Evolutionary conservation across 1,140 invertebrate genomes (phyloP).

Genomic region (Steinernema khuongi): DNA sequence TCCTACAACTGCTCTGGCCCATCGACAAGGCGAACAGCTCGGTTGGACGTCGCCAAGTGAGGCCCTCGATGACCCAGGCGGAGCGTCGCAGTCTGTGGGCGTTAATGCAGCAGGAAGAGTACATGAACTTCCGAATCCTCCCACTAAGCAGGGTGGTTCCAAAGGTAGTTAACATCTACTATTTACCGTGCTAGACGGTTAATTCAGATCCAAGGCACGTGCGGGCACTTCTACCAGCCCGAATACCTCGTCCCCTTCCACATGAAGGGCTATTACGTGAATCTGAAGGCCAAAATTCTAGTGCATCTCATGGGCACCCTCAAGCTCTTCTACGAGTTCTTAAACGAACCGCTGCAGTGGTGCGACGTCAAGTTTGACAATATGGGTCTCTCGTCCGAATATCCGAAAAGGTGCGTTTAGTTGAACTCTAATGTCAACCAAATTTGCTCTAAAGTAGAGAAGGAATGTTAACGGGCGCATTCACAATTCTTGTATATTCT

Average conservation of each 20-base stretch:
- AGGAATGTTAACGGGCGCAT: not conserved
- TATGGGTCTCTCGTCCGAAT: constrained; percentile 54
- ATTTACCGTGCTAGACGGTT: not conserved
- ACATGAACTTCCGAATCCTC: constrained; percentile 47
- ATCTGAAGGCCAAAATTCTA: constrained; percentile 53
- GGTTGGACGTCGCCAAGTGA: constrained; percentile 12
- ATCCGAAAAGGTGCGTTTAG: constrained; percentile 51
- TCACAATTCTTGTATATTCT: not conserved
- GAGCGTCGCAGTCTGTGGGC: constrained; percentile 54
- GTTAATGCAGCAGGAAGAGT: constrained; percentile 57
- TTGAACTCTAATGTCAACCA: not conserved
- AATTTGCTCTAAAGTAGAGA: not conserved
- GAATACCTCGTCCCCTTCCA: constrained; percentile 53
- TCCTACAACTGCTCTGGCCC: constrained; percentile 51
- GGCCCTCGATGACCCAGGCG: constrained; percentile 33
- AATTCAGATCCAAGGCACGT: constrained; percentile 50
- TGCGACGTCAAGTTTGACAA: constrained; percentile 58
- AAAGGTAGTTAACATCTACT: constrained; percentile 36
- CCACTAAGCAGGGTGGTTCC: constrained; percentile 51
- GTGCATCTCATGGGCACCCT: constrained; percentile 58
- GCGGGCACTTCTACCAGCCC: constrained; percentile 52
- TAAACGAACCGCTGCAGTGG: constrained; percentile 58
- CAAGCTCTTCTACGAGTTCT: constrained; percentile 57
- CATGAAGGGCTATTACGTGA: constrained; percentile 56
- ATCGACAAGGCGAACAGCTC: constrained; percentile 7